These are phyloP conservation scores for Steromphala cineraria DNA, from an alignment of 2,888 invertebrate species.

Conservation along the genomic window DNA sequence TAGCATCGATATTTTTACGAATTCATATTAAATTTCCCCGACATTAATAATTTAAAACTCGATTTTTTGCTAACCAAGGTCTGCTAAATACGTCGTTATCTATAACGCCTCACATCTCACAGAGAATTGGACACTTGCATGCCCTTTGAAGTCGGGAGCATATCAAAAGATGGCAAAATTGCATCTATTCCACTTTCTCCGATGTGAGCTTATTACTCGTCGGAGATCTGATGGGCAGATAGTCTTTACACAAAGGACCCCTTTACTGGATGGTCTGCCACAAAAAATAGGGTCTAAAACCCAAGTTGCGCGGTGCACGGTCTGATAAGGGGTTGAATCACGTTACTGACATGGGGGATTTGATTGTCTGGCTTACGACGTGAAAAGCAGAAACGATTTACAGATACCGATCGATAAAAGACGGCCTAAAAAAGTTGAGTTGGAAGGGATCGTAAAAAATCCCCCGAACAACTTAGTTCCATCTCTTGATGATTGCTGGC, in stretches of 20 bases:
- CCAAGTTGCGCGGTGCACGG: neutral
- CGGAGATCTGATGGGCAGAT: slow-evolving; percentile 7
- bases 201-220: neutral
- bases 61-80: neutral
- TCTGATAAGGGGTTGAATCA: neutral
- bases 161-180: neutral
- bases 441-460: neutral
- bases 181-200: slow-evolving; percentile 6
- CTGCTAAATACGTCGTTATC: slow-evolving; percentile 1
- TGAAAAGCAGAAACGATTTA: slow-evolving; percentile 7
- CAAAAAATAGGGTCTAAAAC: slow-evolving; percentile 11
- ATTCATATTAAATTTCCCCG: neutral
- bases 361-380: neutral
- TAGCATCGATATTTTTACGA: too few species aligned
- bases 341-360: slow-evolving; percentile 2
- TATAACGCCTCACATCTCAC: neutral
- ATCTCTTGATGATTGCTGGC: neutral
- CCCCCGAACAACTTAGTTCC: neutral
- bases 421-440: neutral
- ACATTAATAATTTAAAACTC: neutral
- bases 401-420: neutral
- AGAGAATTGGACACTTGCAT: neutral
- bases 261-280: slow-evolving; percentile 3
- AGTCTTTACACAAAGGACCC: neutral
- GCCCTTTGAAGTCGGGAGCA: slow-evolving; percentile 8